Evolutionary conservation across 2,113 vertebrate genomes (phyloP).

Genomic region (Pampusana beccarii): DNA sequence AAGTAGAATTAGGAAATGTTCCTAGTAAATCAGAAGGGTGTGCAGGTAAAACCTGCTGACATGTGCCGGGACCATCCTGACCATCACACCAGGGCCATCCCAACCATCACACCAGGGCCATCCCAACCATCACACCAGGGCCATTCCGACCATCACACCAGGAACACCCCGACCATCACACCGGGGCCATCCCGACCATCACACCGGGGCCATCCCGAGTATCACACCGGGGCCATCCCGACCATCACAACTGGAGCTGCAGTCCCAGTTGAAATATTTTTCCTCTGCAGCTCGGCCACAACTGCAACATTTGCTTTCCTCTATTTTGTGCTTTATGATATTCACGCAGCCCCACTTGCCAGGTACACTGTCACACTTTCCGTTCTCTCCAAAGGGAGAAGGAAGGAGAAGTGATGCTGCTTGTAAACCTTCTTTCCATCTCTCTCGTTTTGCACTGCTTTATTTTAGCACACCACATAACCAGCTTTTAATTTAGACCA

Average conservation of each 20-base stretch:
- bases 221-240: no score
- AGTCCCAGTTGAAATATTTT: not conserved
- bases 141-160: no score
- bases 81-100: no score
- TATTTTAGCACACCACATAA: constrained; percentile 57
- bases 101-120: no score
- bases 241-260: not conserved
- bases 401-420: constrained; percentile 34
- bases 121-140: no score
- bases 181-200: no score
- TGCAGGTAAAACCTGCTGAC: no score
- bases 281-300: not conserved
- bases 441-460: constrained; percentile 49
- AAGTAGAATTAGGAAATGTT: not conserved
- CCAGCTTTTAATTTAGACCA: constrained; percentile 43
- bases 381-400: constrained; percentile 27
- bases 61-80: no score
- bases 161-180: not conserved
- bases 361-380: constrained; percentile 45
- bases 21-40: not conserved
- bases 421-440: constrained; percentile 53
- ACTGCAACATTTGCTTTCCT: not conserved
- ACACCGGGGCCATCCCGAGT: no score
- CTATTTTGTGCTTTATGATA: constrained; percentile 18
- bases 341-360: not conserved